These are phyloP conservation scores for Drosophila sechellia DNA, from an alignment of 1,140 invertebrate genomes.

Conservation along the genomic window DNA sequence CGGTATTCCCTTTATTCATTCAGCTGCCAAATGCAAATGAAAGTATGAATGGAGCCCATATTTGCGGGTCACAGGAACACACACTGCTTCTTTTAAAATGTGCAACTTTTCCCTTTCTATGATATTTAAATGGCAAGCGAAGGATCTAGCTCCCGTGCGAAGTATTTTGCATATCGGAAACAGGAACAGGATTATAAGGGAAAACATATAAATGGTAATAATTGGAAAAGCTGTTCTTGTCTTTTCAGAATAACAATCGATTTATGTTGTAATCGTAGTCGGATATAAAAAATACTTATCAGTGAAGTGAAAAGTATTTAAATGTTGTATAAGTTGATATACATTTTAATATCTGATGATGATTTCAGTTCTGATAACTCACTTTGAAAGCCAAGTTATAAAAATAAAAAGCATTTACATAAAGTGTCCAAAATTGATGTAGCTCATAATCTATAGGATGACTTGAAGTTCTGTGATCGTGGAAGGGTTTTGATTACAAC, in stretches of 20 bases:
- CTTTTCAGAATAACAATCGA: too few species aligned
- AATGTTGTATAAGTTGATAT: not conserved
- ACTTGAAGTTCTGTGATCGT: not conserved
- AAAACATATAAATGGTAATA: too few species aligned
- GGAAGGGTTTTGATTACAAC: not conserved
- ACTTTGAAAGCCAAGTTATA: not conserved
- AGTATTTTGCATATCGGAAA: too few species aligned
- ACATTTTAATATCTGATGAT: too few species aligned
- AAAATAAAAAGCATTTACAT: not conserved
- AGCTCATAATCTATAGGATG: not conserved
- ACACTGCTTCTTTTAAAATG: not conserved
- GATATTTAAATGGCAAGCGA: not conserved
- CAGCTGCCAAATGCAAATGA: constrained; percentile 4
- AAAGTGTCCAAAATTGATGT: too few species aligned
- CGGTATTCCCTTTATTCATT: not conserved
- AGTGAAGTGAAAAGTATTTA: too few species aligned
- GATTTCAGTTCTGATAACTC: not conserved
- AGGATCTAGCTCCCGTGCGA: too few species aligned
- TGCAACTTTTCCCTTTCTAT: constrained; percentile 1
- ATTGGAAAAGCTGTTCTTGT: too few species aligned
- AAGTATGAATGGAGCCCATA: not conserved
- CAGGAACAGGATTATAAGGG: too few species aligned
- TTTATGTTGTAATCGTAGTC: too few species aligned
- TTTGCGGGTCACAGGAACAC: constrained; percentile 10
- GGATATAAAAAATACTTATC: too few species aligned